These are phyloP conservation scores for Epizoanthus ramosus DNA, from an alignment of 92 coral and sea anemone species.

Conservation along the genomic window DNA sequence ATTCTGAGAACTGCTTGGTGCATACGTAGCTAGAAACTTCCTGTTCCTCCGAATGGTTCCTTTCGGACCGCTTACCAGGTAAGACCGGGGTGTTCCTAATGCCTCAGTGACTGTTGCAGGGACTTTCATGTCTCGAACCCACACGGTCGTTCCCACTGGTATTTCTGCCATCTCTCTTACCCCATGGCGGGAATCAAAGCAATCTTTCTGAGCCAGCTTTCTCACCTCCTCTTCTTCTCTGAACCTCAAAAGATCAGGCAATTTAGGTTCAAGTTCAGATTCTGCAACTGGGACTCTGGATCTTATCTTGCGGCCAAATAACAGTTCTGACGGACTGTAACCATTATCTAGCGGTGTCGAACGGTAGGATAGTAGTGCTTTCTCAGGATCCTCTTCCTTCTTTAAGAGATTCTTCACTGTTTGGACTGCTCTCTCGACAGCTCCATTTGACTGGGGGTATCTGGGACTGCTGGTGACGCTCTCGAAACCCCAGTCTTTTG, in stretches of 20 bases:
- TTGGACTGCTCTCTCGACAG: conserved; percentile 36
- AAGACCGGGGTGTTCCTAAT: conserved; percentile 23
- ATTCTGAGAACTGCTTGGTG: conserved; percentile 21
- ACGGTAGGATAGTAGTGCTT: conserved; percentile 10
- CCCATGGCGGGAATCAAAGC: conserved; percentile 23
- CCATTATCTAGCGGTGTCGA: conserved; percentile 27
- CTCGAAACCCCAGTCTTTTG: conserved; percentile 36
- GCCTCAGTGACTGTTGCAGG: conserved; percentile 14
- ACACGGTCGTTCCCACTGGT: conserved; percentile 13
- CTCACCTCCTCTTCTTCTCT: conserved; percentile 25
- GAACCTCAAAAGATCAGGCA: neutral
- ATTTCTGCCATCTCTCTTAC: conserved; percentile 9
- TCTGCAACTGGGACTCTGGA: conserved; percentile 28
- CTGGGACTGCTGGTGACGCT: conserved; percentile 22
- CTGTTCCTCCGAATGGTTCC: conserved; percentile 14
- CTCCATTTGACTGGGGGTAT: conserved; percentile 39
- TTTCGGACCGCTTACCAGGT: conserved; percentile 18
- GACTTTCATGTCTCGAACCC: conserved; percentile 32
- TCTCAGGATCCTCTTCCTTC: conserved; percentile 34
- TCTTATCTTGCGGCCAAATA: conserved; percentile 17
- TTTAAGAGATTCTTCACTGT: conserved; percentile 28
- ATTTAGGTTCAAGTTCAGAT: conserved; percentile 16
- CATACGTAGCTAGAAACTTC: conserved; percentile 19
- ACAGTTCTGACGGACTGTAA: conserved; percentile 14
- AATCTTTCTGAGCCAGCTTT: conserved; percentile 6